phyloP scores from a whole-genome alignment of 1,140 invertebrate genomes.

The Leptopilina clavipes region DNA sequence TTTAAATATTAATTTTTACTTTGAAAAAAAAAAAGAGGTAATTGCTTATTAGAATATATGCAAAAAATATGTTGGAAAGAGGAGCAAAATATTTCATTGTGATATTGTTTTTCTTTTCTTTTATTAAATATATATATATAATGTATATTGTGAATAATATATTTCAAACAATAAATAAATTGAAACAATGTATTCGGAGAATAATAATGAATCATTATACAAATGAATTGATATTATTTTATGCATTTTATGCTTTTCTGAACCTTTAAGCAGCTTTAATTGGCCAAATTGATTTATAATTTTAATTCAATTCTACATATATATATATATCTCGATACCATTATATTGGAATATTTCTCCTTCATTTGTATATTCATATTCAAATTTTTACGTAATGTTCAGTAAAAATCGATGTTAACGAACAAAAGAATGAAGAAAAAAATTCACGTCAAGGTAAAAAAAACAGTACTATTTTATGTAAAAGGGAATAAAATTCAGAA shows the following conservation, averaged over 20 bases:
- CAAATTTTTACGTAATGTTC: neutral
- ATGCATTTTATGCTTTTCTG: neutral
- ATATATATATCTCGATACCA: neutral
- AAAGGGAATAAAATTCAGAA: conserved; percentile 30
- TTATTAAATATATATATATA: no score
- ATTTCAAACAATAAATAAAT: neutral
- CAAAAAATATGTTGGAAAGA: no score
- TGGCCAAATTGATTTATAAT: neutral
- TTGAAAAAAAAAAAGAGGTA: no score
- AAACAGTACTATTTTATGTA: neutral
- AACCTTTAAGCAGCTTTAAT: neutral
- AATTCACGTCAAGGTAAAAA: neutral
- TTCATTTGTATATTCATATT: conserved; percentile 5
- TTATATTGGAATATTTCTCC: neutral
- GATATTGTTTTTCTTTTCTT: no score
- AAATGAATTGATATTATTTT: neutral
- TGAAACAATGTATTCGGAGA: neutral
- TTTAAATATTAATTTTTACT: no score
- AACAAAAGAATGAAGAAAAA: neutral
- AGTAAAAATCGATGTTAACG: neutral
- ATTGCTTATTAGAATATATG: no score
- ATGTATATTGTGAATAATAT: no score
- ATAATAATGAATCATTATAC: neutral
- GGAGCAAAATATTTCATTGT: no score
- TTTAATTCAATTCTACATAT: no score